Evolutionary conservation across 2,888 invertebrate species (phyloP).

Genomic region (Oithona nana): DNA sequence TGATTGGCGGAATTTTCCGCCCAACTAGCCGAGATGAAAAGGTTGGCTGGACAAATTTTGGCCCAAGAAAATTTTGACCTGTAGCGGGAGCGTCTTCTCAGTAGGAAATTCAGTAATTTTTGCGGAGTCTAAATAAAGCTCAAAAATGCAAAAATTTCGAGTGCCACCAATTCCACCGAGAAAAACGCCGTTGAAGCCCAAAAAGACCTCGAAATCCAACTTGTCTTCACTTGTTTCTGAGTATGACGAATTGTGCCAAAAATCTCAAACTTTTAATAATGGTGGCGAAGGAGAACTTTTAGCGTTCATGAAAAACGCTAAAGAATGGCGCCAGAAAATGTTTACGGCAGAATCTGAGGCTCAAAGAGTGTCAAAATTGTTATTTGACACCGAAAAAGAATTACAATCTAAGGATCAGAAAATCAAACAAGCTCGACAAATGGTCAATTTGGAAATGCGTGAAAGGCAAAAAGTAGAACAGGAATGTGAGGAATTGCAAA

Average conservation of each 20-base stretch:
- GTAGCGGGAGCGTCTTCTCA: too few relatives aligned
- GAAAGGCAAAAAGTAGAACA: conserved; percentile 46
- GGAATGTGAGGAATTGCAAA: conserved; percentile 33
- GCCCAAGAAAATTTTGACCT: too few relatives aligned
- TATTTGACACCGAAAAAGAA: conserved; percentile 49
- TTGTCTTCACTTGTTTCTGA: conserved; percentile 27
- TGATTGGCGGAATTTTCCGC: too few relatives aligned
- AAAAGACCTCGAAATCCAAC: not conserved
- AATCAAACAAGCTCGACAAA: conserved; percentile 54
- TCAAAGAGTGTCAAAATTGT: conserved; percentile 44
- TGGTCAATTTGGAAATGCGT: conserved; percentile 58
- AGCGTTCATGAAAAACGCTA: conserved; percentile 49
- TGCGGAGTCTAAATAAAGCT: too few relatives aligned
- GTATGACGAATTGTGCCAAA: conserved; percentile 30
- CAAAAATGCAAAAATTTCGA: too few relatives aligned
- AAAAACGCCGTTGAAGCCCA: not conserved
- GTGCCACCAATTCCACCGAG: too few relatives aligned
- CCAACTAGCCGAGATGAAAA: too few relatives aligned
- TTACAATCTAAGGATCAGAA: conserved; percentile 56
- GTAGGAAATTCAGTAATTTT: too few relatives aligned
- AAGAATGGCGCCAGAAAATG: conserved; percentile 49
- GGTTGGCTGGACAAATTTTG: too few relatives aligned
- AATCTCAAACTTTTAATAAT: conserved; percentile 26
- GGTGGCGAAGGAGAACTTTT: conserved; percentile 43
- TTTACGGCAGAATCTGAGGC: conserved; percentile 48